Evolutionary conservation across 2,888 invertebrate genomes (phyloP).

Genomic region (Cataglyphis livida): DNA sequence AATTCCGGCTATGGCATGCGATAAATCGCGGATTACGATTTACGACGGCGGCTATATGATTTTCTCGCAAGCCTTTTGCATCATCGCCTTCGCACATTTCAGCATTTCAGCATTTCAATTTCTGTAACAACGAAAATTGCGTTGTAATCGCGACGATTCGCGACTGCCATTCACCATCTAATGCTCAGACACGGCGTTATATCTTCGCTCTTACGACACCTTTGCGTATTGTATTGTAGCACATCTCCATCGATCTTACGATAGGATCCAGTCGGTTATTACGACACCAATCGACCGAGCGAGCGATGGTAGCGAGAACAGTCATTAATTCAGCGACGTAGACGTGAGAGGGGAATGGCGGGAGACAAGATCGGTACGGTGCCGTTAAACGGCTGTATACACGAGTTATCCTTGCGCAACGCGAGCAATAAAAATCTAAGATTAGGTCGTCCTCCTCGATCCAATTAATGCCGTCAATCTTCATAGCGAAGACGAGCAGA

Average conservation of each 20-base stretch:
- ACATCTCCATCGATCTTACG: slow-evolving; percentile 50
- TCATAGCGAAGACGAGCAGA: slow-evolving; percentile 17
- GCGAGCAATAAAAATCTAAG: slow-evolving; percentile 54
- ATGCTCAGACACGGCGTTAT: slow-evolving; percentile 1
- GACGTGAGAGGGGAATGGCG: slow-evolving; percentile 30
- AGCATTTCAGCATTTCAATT: neutral
- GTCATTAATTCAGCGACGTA: slow-evolving; percentile 58
- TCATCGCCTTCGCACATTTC: slow-evolving; percentile 6
- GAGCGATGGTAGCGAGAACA: slow-evolving; percentile 38
- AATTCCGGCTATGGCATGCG: neutral
- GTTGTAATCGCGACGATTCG: slow-evolving; percentile 24
- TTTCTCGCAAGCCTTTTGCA: slow-evolving; percentile 11
- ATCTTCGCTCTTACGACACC: slow-evolving; percentile 43
- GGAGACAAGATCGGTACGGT: slow-evolving; percentile 43
- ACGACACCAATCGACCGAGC: slow-evolving; percentile 46
- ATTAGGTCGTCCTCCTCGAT: slow-evolving; percentile 48
- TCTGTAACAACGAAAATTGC: slow-evolving; percentile 41
- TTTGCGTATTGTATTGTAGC: slow-evolving; percentile 44
- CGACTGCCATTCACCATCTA: neutral
- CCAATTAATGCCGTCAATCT: slow-evolving; percentile 53
- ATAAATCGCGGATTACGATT: slow-evolving; percentile 24
- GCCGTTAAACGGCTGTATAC: slow-evolving; percentile 46
- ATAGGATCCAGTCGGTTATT: slow-evolving; percentile 42
- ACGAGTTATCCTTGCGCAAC: slow-evolving; percentile 48
- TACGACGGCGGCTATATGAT: neutral